Evolutionary conservation across 2,888 invertebrate species (phyloP), one percentile per base, ranked within the genome.

Genomic region (Miltochrista miniata): DNA sequence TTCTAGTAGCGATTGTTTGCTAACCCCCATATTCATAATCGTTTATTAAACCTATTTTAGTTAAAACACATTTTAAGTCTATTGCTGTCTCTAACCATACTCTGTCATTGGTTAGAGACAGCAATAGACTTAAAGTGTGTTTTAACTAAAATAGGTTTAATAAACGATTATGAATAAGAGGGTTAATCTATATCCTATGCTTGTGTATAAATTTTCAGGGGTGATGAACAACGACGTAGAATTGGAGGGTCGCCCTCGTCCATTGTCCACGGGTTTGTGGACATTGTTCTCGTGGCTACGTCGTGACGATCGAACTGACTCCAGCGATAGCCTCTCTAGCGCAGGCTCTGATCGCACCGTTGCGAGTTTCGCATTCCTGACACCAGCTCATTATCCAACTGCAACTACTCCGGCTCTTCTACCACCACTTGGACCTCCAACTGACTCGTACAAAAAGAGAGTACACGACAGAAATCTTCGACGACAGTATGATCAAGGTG

Each of bases 201-300:
- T 30, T 31, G 8, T 8, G 31, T 31, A 7, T 31, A 31, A 5
- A 14, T 37, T 81, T 84, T 45, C 81, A 86, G 87, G 67, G 81
- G 89, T 87, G 70, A 90, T 90, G 88, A 84, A 79, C 78, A 82
- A 76, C 64, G 78, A 73, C 61, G 78, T 65, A 56, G 82, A 68
- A 58, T 51, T 66, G 51, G 85, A 78, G 79, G 73, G 73, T 54
- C 87, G 88, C 68, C 80, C 86, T 70, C 90, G 92, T 60, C 90
- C 91, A 29, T 76, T 87, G 54, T 91, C 90, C 54, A 84, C 81
- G 56, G 92, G 92, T 66, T 83, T 92, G 69, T 87, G 91, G 84
- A 94, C 95, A 49, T 90, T 96, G 74, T 93, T 96, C 75, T 94
- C 93, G 84, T 96, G 96, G 96, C 93, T 96, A 76, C 94, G 94